phyloP scores from a whole-genome alignment of 2,113 vertebrate species.

The Strix uralensis region DNA sequence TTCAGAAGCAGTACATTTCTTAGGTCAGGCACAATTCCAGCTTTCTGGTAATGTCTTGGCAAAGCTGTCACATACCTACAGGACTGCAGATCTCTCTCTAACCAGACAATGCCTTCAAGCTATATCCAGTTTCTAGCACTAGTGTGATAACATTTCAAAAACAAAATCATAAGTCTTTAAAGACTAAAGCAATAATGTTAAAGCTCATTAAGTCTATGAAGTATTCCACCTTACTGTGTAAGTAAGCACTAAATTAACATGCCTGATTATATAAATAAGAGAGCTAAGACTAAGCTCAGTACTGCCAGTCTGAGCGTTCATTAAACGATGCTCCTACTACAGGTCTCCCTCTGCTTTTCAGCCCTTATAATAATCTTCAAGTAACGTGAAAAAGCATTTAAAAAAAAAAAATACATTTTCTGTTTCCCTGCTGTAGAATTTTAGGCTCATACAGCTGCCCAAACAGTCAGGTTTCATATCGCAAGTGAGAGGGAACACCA shows the following conservation, averaged over 20 bases:
- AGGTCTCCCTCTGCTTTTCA: neutral
- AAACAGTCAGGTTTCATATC: accelerated
- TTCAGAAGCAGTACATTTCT: neutral
- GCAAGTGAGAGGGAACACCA: neutral
- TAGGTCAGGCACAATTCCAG: neutral
- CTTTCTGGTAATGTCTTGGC: neutral
- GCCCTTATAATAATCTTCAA: neutral
- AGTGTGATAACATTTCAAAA: neutral
- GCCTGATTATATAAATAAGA: neutral
- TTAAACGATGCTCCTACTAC: neutral
- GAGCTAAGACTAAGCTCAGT: neutral
- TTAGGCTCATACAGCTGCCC: neutral
- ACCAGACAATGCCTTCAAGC: neutral
- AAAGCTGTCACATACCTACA: neutral
- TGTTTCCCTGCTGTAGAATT: neutral
- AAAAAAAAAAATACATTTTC: neutral
- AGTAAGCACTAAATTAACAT: neutral
- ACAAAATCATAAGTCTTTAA: neutral
- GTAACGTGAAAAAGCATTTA: neutral
- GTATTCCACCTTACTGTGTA: neutral
- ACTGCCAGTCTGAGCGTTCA: neutral
- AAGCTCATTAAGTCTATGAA: neutral
- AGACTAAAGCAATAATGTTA: neutral
- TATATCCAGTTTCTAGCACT: neutral
- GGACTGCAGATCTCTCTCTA: neutral